Evolutionary conservation across 1,140 invertebrate species (phyloP).

Genomic region (Drosophila ogumai): DNA sequence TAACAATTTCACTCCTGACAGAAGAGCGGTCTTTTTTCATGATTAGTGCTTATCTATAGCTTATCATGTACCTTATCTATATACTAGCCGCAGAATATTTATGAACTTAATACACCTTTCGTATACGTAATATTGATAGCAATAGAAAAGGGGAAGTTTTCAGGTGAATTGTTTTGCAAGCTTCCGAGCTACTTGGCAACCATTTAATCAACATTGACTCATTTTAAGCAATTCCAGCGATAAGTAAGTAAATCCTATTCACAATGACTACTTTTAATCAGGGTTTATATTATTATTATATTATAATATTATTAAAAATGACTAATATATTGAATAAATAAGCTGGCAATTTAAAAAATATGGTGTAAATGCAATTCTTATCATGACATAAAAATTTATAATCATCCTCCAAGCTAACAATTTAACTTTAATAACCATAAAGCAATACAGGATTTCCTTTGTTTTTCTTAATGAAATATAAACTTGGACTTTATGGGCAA

Average conservation of each 20-base stretch:
- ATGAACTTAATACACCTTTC: conserved; percentile 11
- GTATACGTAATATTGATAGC: conserved; percentile 13
- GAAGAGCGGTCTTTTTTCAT: background rate
- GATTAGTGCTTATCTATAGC: conserved; percentile 8
- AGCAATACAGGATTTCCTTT: background rate
- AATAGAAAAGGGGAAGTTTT: conserved; percentile 22
- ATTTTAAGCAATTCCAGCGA: background rate
- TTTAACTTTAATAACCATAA: background rate
- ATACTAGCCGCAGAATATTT: conserved; percentile 1
- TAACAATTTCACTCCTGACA: conserved; percentile 2
- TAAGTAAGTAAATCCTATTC: background rate
- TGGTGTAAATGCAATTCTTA: background rate
- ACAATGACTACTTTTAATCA: too few species aligned
- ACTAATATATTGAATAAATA: too few species aligned
- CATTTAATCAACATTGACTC: conserved; percentile 3
- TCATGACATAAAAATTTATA: background rate
- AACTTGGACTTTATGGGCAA: background rate
- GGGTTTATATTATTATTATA: background rate
- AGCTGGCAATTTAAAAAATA: background rate
- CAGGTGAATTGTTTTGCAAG: background rate
- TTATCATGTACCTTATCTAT: conserved; percentile 12
- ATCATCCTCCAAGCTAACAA: background rate
- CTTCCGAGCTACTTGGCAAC: background rate
- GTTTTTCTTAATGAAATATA: background rate
- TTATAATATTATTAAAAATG: too few species aligned